Base-by-base conservation (phyloP, 1,140 invertebrate species). In the Metaphire vulgaris region DNA sequence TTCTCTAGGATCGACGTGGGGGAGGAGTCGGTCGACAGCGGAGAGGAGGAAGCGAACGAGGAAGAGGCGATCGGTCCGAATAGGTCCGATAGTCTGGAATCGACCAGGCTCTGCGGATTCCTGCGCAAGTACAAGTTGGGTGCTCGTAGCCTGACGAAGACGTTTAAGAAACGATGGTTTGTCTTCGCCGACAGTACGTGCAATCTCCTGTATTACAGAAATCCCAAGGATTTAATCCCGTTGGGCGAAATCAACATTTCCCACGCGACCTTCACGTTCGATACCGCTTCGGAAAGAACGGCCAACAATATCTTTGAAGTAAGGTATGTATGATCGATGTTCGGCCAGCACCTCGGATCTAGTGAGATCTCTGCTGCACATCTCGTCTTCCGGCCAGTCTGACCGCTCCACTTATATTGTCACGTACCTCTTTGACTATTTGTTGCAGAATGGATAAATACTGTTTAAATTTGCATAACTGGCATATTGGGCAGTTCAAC, bases 201-300 rank as follows among this genome's bases (percentile, higher is more conserved):
- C 72, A 86, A 84, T 81, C 78, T 87, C 14, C 83, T 85, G 75
- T 85, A 83, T 76, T 87, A 85, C 76, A 77, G 83, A 69, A 83
- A 82, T 66, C 81, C 81, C 16, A 81, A 85, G 73, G 86, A 87
- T 78, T 70, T 82, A 14, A 74, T 85, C 14, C 85, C 84, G 21
- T 72, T 86, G 14, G 86, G 85, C 64, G 84, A 86, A 79, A 86
- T 87, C 76, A 83, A 87, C 74, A 84, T 87, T 33, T 80, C 80
- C 28, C 77, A 80, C 71, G 83, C 85, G 14, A 82, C 82, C 6
- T 85, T 87, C 76, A 70, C 77, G 68, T 83, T 82, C 79, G 80
- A 83, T 67, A 78, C 79, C n/a, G 12, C 79, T 70, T 65, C 76
- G 72, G 78, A 79, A 65, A 78, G 33, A 71, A 33, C 2, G 2